Evolutionary conservation across 2,888 invertebrate species (phyloP).

Genomic region (Caenorhabditis parvicauda): DNA sequence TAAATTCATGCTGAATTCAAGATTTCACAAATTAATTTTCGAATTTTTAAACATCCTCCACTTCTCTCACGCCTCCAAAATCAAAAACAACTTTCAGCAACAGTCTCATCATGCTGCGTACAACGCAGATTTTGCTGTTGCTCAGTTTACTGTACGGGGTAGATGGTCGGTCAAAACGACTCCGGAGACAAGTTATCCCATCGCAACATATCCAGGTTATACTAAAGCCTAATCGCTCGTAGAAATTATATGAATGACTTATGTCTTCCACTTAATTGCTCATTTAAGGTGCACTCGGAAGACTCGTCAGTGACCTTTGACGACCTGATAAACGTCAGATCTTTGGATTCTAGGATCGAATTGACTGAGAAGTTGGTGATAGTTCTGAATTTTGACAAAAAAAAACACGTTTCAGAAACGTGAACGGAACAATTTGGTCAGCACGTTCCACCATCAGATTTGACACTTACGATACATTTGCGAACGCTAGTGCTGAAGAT

Average conservation of each 20-base stretch:
- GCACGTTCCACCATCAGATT: constrained; percentile 22
- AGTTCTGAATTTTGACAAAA: not conserved
- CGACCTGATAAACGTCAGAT: constrained; percentile 12
- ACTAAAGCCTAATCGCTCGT: too few relatives aligned
- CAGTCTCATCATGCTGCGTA: too few relatives aligned
- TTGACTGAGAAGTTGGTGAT: constrained; percentile 6
- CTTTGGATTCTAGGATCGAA: constrained; percentile 10
- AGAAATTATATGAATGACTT: not conserved
- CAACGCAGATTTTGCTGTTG: too few relatives aligned
- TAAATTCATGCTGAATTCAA: too few relatives aligned
- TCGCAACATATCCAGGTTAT: constrained; percentile 33
- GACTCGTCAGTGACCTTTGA: constrained; percentile 5
- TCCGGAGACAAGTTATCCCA: constrained; percentile 22
- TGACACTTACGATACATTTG: constrained; percentile 27
- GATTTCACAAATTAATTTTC: too few relatives aligned
- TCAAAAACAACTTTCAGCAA: too few relatives aligned
- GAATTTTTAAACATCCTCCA: too few relatives aligned
- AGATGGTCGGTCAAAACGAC: too few relatives aligned
- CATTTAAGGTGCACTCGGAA: constrained; percentile 7
- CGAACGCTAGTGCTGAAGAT: constrained; percentile 17
- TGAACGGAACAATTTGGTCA: constrained; percentile 31
- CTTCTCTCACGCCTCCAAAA: too few relatives aligned
- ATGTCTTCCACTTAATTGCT: not conserved
- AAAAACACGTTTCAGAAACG: constrained; percentile 13
- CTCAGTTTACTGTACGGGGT: too few relatives aligned